Percentiles rank a stretch among this genome's conserved stretches.
Conservation (phyloP, 2,888 invertebrate species). For the Anticlea derivata region DNA sequence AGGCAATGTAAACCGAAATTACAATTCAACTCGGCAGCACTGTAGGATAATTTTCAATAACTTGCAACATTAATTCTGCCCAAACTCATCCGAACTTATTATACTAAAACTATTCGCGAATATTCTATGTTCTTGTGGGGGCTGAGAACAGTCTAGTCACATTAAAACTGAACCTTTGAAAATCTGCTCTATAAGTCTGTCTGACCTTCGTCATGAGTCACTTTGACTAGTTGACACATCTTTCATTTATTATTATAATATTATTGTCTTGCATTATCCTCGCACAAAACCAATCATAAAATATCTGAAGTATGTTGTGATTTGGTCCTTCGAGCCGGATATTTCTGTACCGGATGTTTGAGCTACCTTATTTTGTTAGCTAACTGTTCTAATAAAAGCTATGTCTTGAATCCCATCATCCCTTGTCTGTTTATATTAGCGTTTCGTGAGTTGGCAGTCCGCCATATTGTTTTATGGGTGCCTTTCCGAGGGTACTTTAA, state of each 20-base stretch:
- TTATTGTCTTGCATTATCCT: no score
- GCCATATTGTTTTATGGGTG: slow-evolving; percentile 26
- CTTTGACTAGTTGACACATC: no score
- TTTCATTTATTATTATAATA: no score
- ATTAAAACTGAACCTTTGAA: no score
- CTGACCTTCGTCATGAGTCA: no score
- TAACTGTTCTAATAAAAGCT: slow-evolving; percentile 1
- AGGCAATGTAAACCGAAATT: not conserved
- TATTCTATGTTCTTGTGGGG: not conserved
- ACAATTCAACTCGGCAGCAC: not conserved
- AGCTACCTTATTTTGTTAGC: not conserved
- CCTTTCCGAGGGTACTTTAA: slow-evolving; percentile 19
- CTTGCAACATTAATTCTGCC: not conserved
- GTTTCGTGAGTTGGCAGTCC: slow-evolving; percentile 12
- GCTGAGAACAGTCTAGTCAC: not conserved
- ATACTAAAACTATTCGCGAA: not conserved
- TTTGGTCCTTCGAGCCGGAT: not conserved
- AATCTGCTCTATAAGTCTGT: no score
- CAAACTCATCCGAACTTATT: not conserved
- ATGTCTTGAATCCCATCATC: slow-evolving; percentile 2
- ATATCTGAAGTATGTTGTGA: no score
- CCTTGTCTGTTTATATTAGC: slow-evolving; percentile 14
- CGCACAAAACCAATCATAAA: no score
- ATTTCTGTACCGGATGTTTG: not conserved
- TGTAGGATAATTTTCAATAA: slow-evolving; percentile 2